Percentiles rank a stretch among this genome's conserved stretches.
Evolutionary conservation across 2,797 vertebrate genomes (phyloP).

Genomic region (Malacoraja senta): DNA sequence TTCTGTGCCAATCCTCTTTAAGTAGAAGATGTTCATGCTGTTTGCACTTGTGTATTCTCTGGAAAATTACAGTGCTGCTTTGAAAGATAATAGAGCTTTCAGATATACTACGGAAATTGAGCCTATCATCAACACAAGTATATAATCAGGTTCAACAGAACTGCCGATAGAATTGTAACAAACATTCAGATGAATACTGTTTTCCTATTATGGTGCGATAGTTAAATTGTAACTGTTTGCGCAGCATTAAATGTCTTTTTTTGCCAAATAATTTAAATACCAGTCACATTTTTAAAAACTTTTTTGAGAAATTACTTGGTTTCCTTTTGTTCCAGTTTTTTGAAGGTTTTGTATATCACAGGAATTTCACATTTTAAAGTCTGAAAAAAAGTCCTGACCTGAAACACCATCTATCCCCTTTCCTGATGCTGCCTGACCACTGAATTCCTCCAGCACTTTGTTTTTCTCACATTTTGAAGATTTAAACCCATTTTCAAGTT

Average conservation of each 20-base stretch:
- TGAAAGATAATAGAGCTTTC: conserved; percentile 30
- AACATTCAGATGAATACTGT: background rate
- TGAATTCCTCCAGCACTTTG: no score
- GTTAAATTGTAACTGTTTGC: background rate
- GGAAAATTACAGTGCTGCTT: conserved; percentile 11
- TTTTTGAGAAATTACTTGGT: background rate
- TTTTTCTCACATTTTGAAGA: no score
- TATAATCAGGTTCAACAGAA: conserved; percentile 3
- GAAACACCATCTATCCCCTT: no score
- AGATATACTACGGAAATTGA: background rate
- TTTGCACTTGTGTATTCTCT: background rate
- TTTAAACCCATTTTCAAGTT: background rate
- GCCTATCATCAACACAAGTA: background rate
- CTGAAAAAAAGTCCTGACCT: no score
- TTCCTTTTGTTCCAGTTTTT: background rate
- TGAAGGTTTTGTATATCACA: background rate
- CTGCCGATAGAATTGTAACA: background rate
- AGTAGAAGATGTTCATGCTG: background rate
- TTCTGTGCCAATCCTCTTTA: background rate
- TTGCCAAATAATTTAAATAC: background rate
- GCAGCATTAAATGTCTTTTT: background rate
- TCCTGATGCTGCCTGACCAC: no score
- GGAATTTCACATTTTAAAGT: background rate
- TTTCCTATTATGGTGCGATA: no score
- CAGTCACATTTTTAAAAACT: background rate